Evolutionary conservation across 2,888 invertebrate genomes (phyloP).

Genomic region (Panopea generosa): DNA sequence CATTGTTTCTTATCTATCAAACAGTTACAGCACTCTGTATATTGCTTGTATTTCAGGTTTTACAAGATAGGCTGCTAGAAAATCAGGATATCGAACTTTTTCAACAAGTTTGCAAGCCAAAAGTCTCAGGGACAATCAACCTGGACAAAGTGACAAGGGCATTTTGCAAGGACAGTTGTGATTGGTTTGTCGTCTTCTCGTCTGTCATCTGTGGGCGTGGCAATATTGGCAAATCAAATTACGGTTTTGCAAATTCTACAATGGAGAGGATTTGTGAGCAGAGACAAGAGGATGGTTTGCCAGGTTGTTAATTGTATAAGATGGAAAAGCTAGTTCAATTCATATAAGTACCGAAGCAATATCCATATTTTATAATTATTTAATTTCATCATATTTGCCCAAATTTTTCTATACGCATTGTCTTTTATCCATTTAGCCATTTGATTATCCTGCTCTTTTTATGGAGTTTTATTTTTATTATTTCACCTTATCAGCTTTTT

Average conservation of each 20-base stretch:
- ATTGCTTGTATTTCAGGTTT: conserved; percentile 87
- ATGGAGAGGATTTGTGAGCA: conserved; percentile 98
- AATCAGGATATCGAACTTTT: conserved; percentile 93
- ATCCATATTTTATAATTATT: too few species aligned
- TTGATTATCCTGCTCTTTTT: too few species aligned
- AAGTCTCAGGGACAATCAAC: conserved; percentile 93
- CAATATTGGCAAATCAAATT: conserved; percentile 98
- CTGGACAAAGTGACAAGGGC: conserved; percentile 93
- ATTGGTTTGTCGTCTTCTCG: conserved; percentile 98
- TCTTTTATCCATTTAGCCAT: too few species aligned
- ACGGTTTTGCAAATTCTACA: conserved; percentile 97
- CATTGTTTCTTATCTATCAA: background rate
- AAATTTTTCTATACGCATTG: too few species aligned
- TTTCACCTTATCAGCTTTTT: too few species aligned
- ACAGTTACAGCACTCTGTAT: background rate
- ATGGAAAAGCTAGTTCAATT: too few species aligned
- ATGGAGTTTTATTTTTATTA: too few species aligned
- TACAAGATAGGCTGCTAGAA: conserved; percentile 94
- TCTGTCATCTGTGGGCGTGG: conserved; percentile 98
- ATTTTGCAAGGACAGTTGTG: conserved; percentile 90
- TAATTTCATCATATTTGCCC: too few species aligned
- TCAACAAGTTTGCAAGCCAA: conserved; percentile 92
- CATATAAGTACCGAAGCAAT: too few species aligned
- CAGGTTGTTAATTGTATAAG: conserved; percentile 88
- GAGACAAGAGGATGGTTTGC: conserved; percentile 93